Percentiles rank a stretch among this genome's conserved stretches.
These are phyloP conservation scores for Latrodectus elegans DNA, from an alignment of 2,888 invertebrate genomes.

Conservation along the genomic window DNA sequence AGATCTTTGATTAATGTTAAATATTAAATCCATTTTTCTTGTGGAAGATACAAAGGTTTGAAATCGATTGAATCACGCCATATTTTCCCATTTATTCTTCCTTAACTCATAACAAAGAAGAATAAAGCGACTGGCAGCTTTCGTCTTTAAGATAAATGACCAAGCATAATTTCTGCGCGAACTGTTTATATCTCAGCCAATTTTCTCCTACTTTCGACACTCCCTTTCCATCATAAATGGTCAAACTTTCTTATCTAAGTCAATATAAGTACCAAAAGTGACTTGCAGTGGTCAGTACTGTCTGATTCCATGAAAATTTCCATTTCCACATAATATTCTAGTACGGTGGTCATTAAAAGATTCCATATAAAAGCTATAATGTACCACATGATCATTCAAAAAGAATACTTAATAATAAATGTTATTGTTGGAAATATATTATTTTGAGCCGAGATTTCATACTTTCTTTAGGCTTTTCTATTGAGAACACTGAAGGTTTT, in stretches of 20 bases:
- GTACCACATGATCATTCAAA: too few species aligned
- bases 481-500: too few species aligned
- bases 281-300: not conserved
- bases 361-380: too few species aligned
- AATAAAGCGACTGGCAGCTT: not conserved
- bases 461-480: too few species aligned
- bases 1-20: too few species aligned
- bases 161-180: conserved; percentile 31
- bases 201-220: conserved; percentile 5
- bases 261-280: not conserved
- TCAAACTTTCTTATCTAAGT: conserved; percentile 43
- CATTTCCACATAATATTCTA: too few species aligned
- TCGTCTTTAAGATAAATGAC: conserved; percentile 30
- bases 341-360: too few species aligned
- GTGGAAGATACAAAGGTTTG: not conserved
- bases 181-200: conserved; percentile 26
- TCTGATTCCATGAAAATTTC: too few species aligned
- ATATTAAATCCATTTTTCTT: too few species aligned
- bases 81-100: conserved; percentile 9
- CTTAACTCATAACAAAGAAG: not conserved
- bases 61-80: not conserved
- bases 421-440: too few species aligned
- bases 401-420: too few species aligned
- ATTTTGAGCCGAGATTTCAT: too few species aligned
- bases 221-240: conserved; percentile 22